Evolutionary conservation across 1,140 invertebrate genomes (phyloP), one percentile per base, ranked within the genome.

Genomic region (Phymorhynchus buccinoides): DNA sequence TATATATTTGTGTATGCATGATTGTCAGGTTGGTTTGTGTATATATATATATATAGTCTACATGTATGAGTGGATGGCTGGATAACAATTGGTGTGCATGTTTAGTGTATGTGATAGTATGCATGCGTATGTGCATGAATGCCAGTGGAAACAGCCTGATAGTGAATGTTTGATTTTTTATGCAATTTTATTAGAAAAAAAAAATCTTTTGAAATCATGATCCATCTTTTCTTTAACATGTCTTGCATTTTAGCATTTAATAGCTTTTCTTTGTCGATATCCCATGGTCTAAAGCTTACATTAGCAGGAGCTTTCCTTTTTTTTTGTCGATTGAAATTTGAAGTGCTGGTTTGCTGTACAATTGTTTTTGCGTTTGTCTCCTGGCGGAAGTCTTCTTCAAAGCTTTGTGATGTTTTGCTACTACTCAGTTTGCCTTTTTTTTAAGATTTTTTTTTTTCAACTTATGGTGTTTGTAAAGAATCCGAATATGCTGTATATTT

Each of bases 371-470:
- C 35, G 27, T 14, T 41, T 41, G 35, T 75, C 37, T 41, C 35
- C 30, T 75, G 3, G 3, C 37, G 18, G 16, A 16, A 62, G 56
- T 62, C 56, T 14, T 41, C 9, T 75, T 39, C 32, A 75, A 41
- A 37, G 35, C 37, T 75, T 75, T 75, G 73, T 75, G 73, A 75
- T 75, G 73, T 75, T n/a, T 75, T 75, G 73, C 73, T 75, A 75
- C 73, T 75, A 75, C 73, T 75, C 35, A 37, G 73, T 75, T 75
- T 75, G 73, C 73, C 73, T 75, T 75, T 62, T 75, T 62, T 75
- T 22, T 14, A 75, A 75, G 73, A 75, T 39, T 32, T 32, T 41
- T 75, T 75, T 75, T 75, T n/a, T n/a, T n/a, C n/a, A n/a, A n/a
- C n/a, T 41, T 37, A 75, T 75, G 37, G 18, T 75, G 37, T 75